Conservation (phyloP, 2,888 invertebrate species). For the Oligia strigilis region DNA sequence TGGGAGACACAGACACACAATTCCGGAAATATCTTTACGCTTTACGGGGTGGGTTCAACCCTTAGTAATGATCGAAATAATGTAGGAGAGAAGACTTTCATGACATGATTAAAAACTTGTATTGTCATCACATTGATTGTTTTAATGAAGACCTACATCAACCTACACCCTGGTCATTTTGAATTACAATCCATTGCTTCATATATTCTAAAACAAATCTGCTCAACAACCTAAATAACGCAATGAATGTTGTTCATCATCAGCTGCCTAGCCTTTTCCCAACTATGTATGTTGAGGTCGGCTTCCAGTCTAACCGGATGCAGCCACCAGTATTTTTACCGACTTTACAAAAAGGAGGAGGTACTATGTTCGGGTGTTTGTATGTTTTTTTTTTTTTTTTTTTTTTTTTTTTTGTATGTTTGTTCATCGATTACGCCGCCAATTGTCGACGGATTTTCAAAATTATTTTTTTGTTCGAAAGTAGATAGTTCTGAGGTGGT, state of each 20-base stretch:
- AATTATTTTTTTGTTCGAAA: too few species aligned
- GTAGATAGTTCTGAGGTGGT: too few species aligned
- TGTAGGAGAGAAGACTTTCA: background rate
- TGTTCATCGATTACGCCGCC: too few species aligned
- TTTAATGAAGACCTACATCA: background rate
- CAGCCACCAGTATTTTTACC: too few species aligned
- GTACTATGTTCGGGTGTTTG: too few species aligned
- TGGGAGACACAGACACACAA: slow-evolving; percentile 24
- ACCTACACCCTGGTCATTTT: background rate
- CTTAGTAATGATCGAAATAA: slow-evolving; percentile 1
- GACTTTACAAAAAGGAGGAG: too few species aligned
- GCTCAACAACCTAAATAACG: background rate
- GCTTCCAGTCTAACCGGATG: too few species aligned
- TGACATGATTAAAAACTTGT: background rate
- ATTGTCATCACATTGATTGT: background rate
- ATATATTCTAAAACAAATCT: background rate
- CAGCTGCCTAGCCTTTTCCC: too few species aligned
- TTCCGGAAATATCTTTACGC: slow-evolving; percentile 31
- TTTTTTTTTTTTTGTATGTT: too few species aligned
- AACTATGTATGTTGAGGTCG: too few species aligned
- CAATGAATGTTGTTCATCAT: background rate
- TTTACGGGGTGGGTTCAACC: slow-evolving; percentile 16
- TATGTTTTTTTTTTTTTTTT: too few species aligned
- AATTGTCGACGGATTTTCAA: too few species aligned
- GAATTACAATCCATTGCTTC: background rate